Percentiles rank a stretch among this genome's conserved stretches.
These are phyloP conservation scores for Cecidostiba fungosa DNA, from an alignment of 2,888 invertebrate genomes.

Conservation along the genomic window DNA sequence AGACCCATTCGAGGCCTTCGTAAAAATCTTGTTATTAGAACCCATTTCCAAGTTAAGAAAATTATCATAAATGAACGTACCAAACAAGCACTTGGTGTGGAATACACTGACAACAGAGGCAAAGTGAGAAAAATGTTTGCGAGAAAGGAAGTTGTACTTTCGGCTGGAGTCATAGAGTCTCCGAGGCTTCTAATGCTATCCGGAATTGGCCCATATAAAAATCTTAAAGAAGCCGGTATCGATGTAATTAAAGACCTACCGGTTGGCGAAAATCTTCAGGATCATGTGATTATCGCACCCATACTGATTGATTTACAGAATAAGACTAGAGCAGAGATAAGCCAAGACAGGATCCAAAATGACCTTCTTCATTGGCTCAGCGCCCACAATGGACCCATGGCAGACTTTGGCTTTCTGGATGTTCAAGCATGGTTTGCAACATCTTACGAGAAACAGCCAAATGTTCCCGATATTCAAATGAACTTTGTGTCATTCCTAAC, in stretches of 20 bases:
- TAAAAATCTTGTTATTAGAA: slow-evolving; percentile 75
- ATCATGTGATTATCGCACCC: slow-evolving; percentile 79
- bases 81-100: slow-evolving; percentile 78
- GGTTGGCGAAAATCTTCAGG: slow-evolving; percentile 82
- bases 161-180: slow-evolving; percentile 81
- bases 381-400: neutral
- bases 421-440: neutral
- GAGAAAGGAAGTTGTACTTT: slow-evolving; percentile 81
- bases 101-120: slow-evolving; percentile 75
- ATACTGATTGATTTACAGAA: slow-evolving; percentile 73
- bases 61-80: slow-evolving; percentile 80
- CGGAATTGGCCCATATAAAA: slow-evolving; percentile 80
- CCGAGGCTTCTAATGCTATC: slow-evolving; percentile 82
- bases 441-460: neutral
- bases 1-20: slow-evolving; percentile 83
- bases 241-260: slow-evolving; percentile 75
- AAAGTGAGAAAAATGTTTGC: slow-evolving; percentile 73
- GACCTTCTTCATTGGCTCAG: neutral
- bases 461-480: neutral
- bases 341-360: neutral
- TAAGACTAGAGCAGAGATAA: slow-evolving; percentile 64
- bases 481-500: neutral
- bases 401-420: neutral
- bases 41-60: slow-evolving; percentile 80
- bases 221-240: slow-evolving; percentile 77